Base-by-base conservation (phyloP, 1,140 invertebrate genomes). In the Heliconius himera region DNA sequence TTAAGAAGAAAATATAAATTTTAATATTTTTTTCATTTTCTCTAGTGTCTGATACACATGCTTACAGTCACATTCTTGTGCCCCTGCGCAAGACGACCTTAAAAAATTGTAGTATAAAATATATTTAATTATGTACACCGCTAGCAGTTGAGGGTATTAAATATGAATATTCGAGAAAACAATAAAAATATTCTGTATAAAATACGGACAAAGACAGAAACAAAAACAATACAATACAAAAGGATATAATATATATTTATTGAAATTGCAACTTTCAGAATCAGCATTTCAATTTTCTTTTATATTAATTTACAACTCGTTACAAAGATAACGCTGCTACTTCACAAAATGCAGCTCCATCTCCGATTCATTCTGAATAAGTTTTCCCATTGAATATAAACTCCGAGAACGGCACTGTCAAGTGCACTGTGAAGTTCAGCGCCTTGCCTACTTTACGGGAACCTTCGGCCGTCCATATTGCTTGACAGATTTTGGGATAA, bases 391-490 rank as follows among this genome's bases (percentile, higher is more conserved):
- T 88, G 78, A 93, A 96, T 20, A 85, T 86, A 78, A 95, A 96
- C 11, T 95, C 91, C 3, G 94, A 90, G 76, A 90, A 95, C 13
- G 91, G 87, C 1, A 95, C 87, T 33, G 90, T 86, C 75, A 95
- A 83, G 20, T 96, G 83, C 8, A 93, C 94, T 20, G 90, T 87
- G 78, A 96, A 97, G n/a, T 94, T 93, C 16, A 96, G 83, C 18
- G 88, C 90, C 56, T 89, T 91, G 1, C 95, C 95, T 76, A 96
- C 95, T 87, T 95, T 96, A 73, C 95, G 95, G 0, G 96, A 95
- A 66, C 91, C 95, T n/a, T 84, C 82, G 0, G 95, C 95, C 0
- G 96, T 96, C 90, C 95, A 96, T 2, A 97, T 93, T 0, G 95
- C 95, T 26, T 95, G 95, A 18, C 95, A 95, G 20, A 96, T 91